These are phyloP conservation scores for Anorthoa munda DNA, from an alignment of 2,888 invertebrate genomes.

Conservation along the genomic window DNA sequence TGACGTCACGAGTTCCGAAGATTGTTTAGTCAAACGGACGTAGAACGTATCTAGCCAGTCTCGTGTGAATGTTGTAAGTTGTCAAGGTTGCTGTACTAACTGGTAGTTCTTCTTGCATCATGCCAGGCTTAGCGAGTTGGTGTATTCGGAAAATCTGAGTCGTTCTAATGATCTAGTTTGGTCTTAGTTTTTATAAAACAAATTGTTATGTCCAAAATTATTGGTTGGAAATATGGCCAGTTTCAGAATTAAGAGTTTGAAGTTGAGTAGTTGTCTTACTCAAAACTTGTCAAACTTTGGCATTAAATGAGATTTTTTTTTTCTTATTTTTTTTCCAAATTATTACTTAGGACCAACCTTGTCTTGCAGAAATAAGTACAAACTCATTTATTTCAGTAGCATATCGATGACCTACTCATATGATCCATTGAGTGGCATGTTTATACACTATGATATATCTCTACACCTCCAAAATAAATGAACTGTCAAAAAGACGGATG, in stretches of 20 bases:
- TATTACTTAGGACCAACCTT: not conserved
- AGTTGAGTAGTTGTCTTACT: not conserved
- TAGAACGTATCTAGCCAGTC: conserved; percentile 62
- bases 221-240: not conserved
- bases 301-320: too few relatives aligned
- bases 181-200: conserved; percentile 13
- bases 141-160: conserved; percentile 47
- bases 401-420: conserved; percentile 40
- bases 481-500: conserved; percentile 36
- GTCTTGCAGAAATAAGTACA: conserved; percentile 5
- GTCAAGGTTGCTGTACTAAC: conserved; percentile 70
- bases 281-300: not conserved
- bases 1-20: conserved; percentile 48
- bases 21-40: conserved; percentile 46
- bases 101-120: conserved; percentile 69
- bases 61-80: conserved; percentile 68
- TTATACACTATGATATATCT: conserved; percentile 26
- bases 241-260: not conserved
- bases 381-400: conserved; percentile 27
- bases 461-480: conserved; percentile 19
- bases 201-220: conserved; percentile 9
- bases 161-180: conserved; percentile 22
- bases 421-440: conserved; percentile 28
- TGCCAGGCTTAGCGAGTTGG: conserved; percentile 44
- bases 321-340: not conserved